phyloP scores from a whole-genome alignment of 2,888 invertebrate species.

The Hemaris fuciformis region DNA sequence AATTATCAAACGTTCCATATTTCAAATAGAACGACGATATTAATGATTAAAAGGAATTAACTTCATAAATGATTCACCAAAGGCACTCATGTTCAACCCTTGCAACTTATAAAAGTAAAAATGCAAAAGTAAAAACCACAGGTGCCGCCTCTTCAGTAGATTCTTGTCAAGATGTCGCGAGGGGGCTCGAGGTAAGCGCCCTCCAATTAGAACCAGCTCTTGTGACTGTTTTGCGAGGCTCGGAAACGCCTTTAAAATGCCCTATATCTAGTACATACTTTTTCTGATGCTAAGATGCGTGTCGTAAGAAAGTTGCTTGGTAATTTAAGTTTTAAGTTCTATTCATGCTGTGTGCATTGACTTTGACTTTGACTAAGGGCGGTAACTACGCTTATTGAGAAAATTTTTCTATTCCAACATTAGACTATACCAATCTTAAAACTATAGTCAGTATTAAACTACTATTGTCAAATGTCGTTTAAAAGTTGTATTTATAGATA shows the following conservation, averaged over 20 bases:
- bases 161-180: slow-evolving; percentile 47
- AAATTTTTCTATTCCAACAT: too few relatives aligned
- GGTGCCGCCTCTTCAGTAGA: slow-evolving; percentile 1
- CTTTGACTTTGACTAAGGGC: too few relatives aligned
- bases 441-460: too few relatives aligned
- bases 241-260: slow-evolving; percentile 5
- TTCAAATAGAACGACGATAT: too few relatives aligned
- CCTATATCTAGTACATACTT: background rate
- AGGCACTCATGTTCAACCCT: background rate
- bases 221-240: background rate
- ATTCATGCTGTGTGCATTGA: background rate
- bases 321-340: background rate
- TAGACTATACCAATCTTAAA: too few relatives aligned
- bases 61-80: background rate
- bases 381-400: too few relatives aligned
- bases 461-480: too few relatives aligned
- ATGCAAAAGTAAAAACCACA: slow-evolving; percentile 27
- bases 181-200: slow-evolving; percentile 58
- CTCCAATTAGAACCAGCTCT: slow-evolving; percentile 70
- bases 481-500: too few relatives aligned
- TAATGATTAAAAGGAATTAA: background rate
- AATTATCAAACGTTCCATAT: too few relatives aligned
- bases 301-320: background rate
- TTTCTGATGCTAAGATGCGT: background rate
- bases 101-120: slow-evolving; percentile 29